These are phyloP conservation scores for Camelus bactrianus DNA, from an alignment of 2,113 vertebrate species.

Conservation along the genomic window DNA sequence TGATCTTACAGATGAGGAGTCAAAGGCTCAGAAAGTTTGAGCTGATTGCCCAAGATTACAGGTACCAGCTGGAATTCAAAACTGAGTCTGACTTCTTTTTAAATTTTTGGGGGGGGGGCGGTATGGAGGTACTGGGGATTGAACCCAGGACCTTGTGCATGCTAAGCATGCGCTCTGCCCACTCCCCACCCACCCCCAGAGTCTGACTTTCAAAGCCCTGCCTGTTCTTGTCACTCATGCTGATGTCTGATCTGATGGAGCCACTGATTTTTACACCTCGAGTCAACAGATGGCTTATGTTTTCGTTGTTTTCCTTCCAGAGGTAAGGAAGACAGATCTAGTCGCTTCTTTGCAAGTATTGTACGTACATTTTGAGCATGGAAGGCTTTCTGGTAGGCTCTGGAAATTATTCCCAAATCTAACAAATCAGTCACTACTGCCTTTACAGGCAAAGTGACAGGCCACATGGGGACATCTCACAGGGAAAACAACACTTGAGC, in stretches of 20 bases:
- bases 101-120: too few relatives aligned
- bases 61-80: not conserved
- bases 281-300: not conserved
- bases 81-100: not conserved
- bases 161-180: too few relatives aligned
- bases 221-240: not conserved
- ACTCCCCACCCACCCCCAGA: not conserved
- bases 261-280: not conserved
- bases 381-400: not conserved
- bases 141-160: too few relatives aligned
- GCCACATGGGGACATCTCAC: not conserved
- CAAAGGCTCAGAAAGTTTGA: not conserved
- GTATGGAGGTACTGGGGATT: too few relatives aligned
- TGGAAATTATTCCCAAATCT: not conserved
- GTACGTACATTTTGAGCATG: not conserved
- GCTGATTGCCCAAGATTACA: not conserved
- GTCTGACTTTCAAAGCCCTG: not conserved
- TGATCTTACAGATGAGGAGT: not conserved
- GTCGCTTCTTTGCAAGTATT: not conserved
- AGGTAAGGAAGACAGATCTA: not conserved
- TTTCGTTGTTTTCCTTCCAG: not conserved
- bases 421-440: not conserved
- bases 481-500: conserved; percentile 37
- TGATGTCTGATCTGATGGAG: not conserved
- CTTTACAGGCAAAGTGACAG: not conserved